phyloP scores from a whole-genome alignment of 2,888 invertebrate genomes.

The Acronicta psi region DNA sequence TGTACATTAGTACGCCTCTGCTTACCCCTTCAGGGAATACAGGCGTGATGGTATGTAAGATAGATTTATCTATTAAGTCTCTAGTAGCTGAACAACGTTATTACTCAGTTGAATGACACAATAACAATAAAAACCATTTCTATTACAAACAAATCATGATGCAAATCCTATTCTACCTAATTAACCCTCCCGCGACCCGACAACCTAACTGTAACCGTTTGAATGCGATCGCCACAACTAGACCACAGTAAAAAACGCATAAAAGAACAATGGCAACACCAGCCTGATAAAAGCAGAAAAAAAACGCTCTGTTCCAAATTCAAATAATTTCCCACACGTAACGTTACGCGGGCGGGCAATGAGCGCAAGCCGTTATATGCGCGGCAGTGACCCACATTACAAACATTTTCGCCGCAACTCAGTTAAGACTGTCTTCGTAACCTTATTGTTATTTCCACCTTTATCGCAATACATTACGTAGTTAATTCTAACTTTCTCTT shows the following conservation, averaged over 20 bases:
- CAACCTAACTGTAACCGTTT: constrained; percentile 62
- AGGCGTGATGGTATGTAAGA: no score
- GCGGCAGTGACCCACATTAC: constrained; percentile 87
- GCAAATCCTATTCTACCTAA: constrained; percentile 43
- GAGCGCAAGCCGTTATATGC: constrained; percentile 86
- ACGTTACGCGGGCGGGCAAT: constrained; percentile 88
- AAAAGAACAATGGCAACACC: constrained; percentile 81
- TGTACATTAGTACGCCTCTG: no score
- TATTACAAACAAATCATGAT: constrained; percentile 15
- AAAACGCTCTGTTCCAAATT: constrained; percentile 84
- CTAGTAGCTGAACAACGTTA: not conserved
- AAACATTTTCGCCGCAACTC: constrained; percentile 74
- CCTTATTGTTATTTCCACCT: constrained; percentile 70
- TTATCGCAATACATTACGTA: constrained; percentile 50
- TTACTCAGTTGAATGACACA: not conserved
- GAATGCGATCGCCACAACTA: constrained; percentile 70
- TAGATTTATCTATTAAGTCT: no score
- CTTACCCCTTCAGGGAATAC: no score
- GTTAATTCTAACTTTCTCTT: constrained; percentile 54
- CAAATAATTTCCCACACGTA: constrained; percentile 89
- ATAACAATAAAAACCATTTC: not conserved
- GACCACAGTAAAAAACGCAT: constrained; percentile 74
- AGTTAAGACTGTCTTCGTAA: constrained; percentile 74
- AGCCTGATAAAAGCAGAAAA: constrained; percentile 80
- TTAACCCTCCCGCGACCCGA: constrained; percentile 55